Evolutionary conservation across 2,113 vertebrate genomes (phyloP), one percentile per base, ranked within the genome.

Genomic region (Macrotus californicus): DNA sequence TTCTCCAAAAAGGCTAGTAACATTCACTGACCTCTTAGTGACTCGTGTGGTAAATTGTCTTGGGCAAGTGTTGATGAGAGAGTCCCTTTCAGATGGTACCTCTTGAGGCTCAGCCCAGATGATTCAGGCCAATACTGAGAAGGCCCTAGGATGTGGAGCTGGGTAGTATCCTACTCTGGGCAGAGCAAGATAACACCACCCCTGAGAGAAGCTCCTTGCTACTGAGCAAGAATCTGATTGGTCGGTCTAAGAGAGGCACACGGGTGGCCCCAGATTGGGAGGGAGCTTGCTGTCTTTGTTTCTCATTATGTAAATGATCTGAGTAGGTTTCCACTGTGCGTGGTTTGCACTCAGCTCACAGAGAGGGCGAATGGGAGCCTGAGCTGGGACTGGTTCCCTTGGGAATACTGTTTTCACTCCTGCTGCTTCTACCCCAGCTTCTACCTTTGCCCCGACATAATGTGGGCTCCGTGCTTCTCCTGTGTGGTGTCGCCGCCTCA

Each of bases 221-320:
- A n/a, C 64, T 81, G 36, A 64, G 52, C 95, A 75, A 89, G 75
- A 95, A 81, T 89, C 9, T 69, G 43, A 80, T 16, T 56, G 83
- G 82, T 93, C 82, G 41, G 31, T 16, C 77, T 93, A 80, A 95
- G 48, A 72, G 77, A 88, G 54, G n/a, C 52, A 73, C 83, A 43
- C 24, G 64, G 41, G 52, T 76, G 52, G 92, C 80, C 56, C 79
- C 66, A 73, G 39, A n/a, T 50, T 22, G 73, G 59, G 61, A 94
- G 70, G 56, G 39, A 64, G 15, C 77, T 48, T 91, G 22, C 82
- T 69, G 24, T 84, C 92, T 97, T 89, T 92, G 41, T 89, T 94
- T 94, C 67, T 96, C 52, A 81, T 50, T 89, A 48, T 96, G 85
- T 73, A 91, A 95, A 94, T 86, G 85, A 87, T 56, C 69, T 80